Evolutionary conservation across 2,113 vertebrate genomes (phyloP).

Genomic region (Mastomys natalensis): DNA sequence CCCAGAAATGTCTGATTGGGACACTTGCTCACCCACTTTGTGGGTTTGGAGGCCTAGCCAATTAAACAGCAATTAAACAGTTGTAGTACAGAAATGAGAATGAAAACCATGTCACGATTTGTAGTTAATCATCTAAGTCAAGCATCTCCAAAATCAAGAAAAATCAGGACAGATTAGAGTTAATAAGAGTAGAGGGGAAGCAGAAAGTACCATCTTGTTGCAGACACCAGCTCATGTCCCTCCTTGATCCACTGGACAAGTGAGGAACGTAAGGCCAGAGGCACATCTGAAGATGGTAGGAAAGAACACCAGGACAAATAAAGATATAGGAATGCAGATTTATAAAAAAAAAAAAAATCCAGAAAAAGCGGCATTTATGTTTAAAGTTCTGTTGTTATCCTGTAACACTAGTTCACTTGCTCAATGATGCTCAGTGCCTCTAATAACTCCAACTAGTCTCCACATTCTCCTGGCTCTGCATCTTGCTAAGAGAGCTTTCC

Average conservation of each 20-base stretch:
- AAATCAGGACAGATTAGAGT: not conserved
- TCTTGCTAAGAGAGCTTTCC: not conserved
- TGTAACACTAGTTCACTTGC: not conserved
- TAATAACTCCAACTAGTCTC: accelerated
- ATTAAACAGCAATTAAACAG: not conserved
- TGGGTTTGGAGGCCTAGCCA: not conserved
- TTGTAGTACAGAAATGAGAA: not conserved
- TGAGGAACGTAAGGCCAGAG: not conserved
- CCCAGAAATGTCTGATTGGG: not conserved
- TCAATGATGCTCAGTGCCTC: accelerated
- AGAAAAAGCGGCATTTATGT: not conserved
- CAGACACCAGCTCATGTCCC: not conserved
- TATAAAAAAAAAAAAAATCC: not conserved
- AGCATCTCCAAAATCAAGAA: not conserved
- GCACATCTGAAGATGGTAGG: not conserved
- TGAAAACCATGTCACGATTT: not conserved
- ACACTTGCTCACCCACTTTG: not conserved
- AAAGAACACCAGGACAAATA: not conserved
- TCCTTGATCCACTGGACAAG: not conserved
- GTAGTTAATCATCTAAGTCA: not conserved
- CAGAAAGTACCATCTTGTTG: not conserved
- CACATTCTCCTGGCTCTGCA: not conserved
- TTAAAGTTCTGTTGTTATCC: not conserved
- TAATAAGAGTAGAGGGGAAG: not conserved
- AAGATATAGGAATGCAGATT: not conserved